Base-by-base conservation (phyloP, 2,113 vertebrate species). In the Passer domesticus region DNA sequence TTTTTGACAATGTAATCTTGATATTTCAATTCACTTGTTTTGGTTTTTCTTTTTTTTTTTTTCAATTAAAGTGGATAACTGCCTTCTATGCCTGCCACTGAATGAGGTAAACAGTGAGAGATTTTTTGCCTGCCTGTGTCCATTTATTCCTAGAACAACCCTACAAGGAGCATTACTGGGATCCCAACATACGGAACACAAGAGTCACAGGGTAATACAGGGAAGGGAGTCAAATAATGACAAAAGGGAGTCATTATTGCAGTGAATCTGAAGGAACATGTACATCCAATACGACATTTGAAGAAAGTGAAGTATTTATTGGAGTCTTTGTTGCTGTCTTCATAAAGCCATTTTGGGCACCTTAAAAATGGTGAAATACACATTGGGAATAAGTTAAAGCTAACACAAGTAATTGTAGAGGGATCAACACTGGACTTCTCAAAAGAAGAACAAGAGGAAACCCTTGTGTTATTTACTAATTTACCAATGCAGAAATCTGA, bases 171-270 rank as follows among this genome's bases (percentile, higher is more conserved):
- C 28, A 31, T 35, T 56, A 25, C 13, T 79, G 53, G 46, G 18
- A 79, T 62, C 15, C 11, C 21, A 37, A 28, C 13, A 62, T 23
- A 18, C 22, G 50, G 49, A 41, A 60, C 7, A 19, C 2, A 6
- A n/a, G 20, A 39, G 2, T 55, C 33, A 63, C 5, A 22, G 23
- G 15, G 2, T 77, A 49, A 15, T 1, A 3, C 2, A 5, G 9
- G 25, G 33, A 83, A 85, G 75, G 27, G 52, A 41, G 39, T 41
- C 39, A 41, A 41, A 41, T 41, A 41, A 46, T 58, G 43, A 43
- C 13, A 63, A 88, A 73, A 87, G 44, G 13, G 10, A 46, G 24
- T 9, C 4, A 35, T 50, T 58, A 41, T 58, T 62, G 69, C 63
- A 66, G 21, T 37, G 24, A 28, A 31, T 69, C 14, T 35, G 46